These are phyloP conservation scores for Physella acuta DNA, from an alignment of 1,140 invertebrate species.

Conservation along the genomic window DNA sequence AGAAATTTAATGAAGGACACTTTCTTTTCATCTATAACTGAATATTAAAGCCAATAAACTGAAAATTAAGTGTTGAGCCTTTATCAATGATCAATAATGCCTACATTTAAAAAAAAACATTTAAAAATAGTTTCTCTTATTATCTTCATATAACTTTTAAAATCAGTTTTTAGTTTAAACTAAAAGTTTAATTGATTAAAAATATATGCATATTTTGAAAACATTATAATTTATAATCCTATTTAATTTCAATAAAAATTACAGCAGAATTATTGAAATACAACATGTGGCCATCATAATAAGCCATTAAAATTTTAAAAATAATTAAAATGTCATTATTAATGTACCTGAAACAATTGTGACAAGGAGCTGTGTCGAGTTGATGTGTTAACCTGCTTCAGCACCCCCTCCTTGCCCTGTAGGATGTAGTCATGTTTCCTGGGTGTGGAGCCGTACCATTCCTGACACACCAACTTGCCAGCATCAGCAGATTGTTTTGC, in stretches of 20 bases:
- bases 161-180: not conserved
- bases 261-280: not conserved
- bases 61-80: no score
- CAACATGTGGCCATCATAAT: not conserved
- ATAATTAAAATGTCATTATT: not conserved
- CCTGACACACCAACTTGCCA: constrained; percentile 16
- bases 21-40: no score
- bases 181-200: not conserved
- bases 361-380: not conserved
- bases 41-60: no score
- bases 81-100: no score
- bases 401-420: not conserved
- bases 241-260: not conserved
- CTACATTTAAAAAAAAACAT: no score
- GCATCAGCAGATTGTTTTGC: no score
- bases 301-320: not conserved
- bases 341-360: constrained; percentile 18
- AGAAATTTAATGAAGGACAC: no score
- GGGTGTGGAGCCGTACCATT: constrained; percentile 14
- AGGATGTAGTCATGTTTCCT: constrained; percentile 12
- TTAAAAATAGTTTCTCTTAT: no score
- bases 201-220: not conserved
- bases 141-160: no score
- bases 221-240: not conserved
- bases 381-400: constrained; percentile 4